Conservation (phyloP, 2,888 invertebrate species). For the Tachina fera region DNA sequence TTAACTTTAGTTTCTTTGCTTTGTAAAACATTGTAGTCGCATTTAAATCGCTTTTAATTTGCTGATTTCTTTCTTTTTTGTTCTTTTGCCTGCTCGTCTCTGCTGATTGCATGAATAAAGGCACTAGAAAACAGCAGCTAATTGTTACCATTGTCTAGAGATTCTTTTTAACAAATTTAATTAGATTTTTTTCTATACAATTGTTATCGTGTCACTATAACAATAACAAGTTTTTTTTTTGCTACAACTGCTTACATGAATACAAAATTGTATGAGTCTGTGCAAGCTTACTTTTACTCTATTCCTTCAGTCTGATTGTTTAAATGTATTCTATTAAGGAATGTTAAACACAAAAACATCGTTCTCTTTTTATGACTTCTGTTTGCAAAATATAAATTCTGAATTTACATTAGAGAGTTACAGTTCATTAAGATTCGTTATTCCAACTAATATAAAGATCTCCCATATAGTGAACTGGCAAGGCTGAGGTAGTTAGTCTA, state of each 20-base stretch:
- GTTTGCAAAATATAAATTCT: not conserved
- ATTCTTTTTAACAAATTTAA: constrained; percentile 27
- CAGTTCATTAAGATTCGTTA: no score
- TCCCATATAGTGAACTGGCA: no score
- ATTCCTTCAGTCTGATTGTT: not conserved
- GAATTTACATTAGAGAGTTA: no score
- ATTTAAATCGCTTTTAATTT: constrained; percentile 45
- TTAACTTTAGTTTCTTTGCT: not conserved
- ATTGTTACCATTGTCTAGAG: constrained; percentile 35
- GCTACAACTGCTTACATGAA: not conserved
- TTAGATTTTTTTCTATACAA: constrained; percentile 8
- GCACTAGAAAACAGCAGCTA: constrained; percentile 5
- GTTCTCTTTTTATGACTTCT: not conserved
- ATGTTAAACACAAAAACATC: not conserved
- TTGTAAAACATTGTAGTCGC: constrained; percentile 9
- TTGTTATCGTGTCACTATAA: constrained; percentile 10
- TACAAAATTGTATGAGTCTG: not conserved
- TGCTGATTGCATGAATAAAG: constrained; percentile 11
- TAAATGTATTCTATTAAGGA: not conserved
- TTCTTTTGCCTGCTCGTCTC: not conserved
- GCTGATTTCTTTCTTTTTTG: constrained; percentile 17
- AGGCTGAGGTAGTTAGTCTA: no score
- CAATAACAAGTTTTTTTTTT: constrained; percentile 31
- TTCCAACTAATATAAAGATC: no score
- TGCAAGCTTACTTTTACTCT: not conserved